Conservation (phyloP, 2,888 invertebrate species). For the Sclerodermus sp. region DNA sequence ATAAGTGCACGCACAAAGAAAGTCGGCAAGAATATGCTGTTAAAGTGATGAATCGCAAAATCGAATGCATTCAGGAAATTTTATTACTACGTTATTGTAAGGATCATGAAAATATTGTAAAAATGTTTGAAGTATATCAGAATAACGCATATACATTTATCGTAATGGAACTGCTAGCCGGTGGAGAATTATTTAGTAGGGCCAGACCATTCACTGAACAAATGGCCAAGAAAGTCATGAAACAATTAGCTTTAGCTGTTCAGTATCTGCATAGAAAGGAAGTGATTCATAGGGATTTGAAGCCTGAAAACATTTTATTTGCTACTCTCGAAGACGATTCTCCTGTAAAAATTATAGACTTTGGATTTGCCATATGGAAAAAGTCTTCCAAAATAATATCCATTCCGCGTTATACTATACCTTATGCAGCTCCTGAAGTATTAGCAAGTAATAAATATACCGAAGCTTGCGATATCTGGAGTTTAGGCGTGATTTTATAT, state of each 20-base stretch:
- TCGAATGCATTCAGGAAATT: constrained; percentile 74
- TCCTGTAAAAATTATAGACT: constrained; percentile 89
- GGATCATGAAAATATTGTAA: constrained; percentile 86
- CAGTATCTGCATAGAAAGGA: constrained; percentile 81
- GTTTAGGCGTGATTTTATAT: constrained; percentile 90
- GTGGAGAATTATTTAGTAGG: constrained; percentile 78
- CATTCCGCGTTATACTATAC: constrained; percentile 92
- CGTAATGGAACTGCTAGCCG: constrained; percentile 81
- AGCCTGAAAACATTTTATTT: constrained; percentile 83
- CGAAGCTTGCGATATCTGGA: constrained; percentile 94
- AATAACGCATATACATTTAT: constrained; percentile 88
- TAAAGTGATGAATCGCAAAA: constrained; percentile 75
- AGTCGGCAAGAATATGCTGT: constrained; percentile 82
- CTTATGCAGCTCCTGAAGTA: constrained; percentile 96
- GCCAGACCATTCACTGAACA: constrained; percentile 74
- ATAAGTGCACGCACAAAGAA: constrained; percentile 74
- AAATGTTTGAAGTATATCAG: constrained; percentile 78
- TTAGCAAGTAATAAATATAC: constrained; percentile 79
- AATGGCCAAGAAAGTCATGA: constrained; percentile 77
- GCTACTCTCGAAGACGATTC: constrained; percentile 62
- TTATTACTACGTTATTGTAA: constrained; percentile 80
- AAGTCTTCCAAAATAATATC: constrained; percentile 65
- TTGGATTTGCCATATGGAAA: constrained; percentile 90
- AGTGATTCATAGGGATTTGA: too few relatives aligned
- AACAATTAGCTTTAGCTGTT: constrained; percentile 81